Base-by-base conservation (phyloP, 2,797 vertebrate species). In the Chromis chromis region DNA sequence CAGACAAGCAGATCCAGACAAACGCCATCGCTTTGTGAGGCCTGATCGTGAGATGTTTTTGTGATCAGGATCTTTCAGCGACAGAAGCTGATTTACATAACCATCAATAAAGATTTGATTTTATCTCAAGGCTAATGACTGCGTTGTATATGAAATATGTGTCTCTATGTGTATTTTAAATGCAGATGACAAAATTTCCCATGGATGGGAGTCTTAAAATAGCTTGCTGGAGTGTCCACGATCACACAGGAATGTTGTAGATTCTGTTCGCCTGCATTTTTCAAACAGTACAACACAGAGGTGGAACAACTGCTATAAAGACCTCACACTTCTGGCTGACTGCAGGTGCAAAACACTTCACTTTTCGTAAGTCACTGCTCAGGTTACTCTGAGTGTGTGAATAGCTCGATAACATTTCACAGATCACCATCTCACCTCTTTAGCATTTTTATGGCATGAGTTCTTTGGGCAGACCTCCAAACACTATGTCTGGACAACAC, bases 211-310 rank as follows among this genome's bases (percentile, higher is more conserved):
- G 49, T 74, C 58, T 77, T 65, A 73, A 86, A 88, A 82, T 82
- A 84, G 65, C 40, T 4, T 0, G 0, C 9, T 27, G 46, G 70
- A 46, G 46, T 4, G 6, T 62, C 59, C 17, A 0, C 13, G 44
- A 48, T 54, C 49, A 28, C 1, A 13, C 48, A 66, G 69, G 84
- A 93, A 92, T 93, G 91, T 9, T 0, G 85, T 50, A 21, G 0
- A 75, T 27, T 89, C 66, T 60, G 92, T 88, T 89, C 3, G 44
- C 56, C 88, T 36, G 67, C 92, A 92, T 93, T 92, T 91, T 79
- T 80, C 42, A 14, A 61, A 40, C 33, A 68, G 57, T 42, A 48
- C 44, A 66, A 31, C 28, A 21, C 44, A 11, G 31, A 22, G 17
- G 28, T 10, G 16, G 28, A 31, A 22, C 9, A 0, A 17, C 63